Evolutionary conservation across 2,888 invertebrate genomes (phyloP).

Genomic region (Drosophila tripunctata): DNA sequence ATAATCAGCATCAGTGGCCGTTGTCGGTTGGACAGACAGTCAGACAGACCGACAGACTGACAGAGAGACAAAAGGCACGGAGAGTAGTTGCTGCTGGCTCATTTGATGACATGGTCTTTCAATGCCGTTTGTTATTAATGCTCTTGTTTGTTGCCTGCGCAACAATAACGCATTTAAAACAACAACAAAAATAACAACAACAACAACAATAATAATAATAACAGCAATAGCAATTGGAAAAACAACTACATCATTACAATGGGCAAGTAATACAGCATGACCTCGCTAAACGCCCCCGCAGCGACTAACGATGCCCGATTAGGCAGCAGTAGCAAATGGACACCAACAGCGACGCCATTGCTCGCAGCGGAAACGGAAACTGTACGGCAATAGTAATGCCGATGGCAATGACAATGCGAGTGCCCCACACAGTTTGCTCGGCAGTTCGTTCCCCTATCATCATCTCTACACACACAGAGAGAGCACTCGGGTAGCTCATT

Average conservation of each 20-base stretch:
- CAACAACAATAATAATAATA: conserved; percentile 1
- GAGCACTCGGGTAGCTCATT: conserved; percentile 39
- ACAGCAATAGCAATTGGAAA: conserved; percentile 21
- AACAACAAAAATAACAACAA: conserved; percentile 28
- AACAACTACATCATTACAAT: conserved; percentile 54
- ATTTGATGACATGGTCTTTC: conserved; percentile 75
- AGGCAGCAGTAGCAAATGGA: conserved; percentile 47
- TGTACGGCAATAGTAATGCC: conserved; percentile 18
- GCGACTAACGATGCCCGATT: conserved; percentile 68
- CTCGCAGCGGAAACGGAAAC: conserved; percentile 53
- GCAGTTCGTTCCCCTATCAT: conserved; percentile 7
- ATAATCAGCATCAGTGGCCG: conserved; percentile 57
- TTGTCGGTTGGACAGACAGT: not conserved
- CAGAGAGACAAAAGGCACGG: not conserved
- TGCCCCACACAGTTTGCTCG: conserved; percentile 10
- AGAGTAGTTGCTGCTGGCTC: conserved; percentile 52
- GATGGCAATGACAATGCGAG: conserved; percentile 30
- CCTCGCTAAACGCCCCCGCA: conserved; percentile 38
- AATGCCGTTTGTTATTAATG: conserved; percentile 77
- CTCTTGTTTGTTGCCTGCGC: conserved; percentile 61
- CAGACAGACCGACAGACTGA: not conserved
- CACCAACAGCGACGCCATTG: conserved; percentile 36
- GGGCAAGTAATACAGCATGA: conserved; percentile 50
- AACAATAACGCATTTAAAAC: conserved; percentile 77
- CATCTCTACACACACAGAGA: too few species aligned